These are phyloP conservation scores for Drosophila nigricruria DNA, from an alignment of 2,888 invertebrate species.

Conservation along the genomic window DNA sequence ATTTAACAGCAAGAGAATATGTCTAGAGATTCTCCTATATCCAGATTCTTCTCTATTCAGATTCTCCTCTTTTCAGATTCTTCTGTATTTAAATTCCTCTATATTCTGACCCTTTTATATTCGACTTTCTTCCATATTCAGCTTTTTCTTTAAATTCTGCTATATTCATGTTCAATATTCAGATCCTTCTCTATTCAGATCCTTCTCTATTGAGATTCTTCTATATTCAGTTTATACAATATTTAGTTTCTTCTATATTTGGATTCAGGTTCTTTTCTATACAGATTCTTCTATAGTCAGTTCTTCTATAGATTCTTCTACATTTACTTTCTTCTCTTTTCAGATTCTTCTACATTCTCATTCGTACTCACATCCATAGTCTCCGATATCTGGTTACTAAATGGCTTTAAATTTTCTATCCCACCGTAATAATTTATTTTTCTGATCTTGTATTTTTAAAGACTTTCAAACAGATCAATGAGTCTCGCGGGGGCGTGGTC, in stretches of 20 bases:
- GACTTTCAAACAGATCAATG: neutral
- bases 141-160: neutral
- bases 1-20: no score
- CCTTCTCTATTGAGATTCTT: no score
- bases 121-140: neutral
- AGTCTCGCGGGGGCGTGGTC: conserved; percentile 6
- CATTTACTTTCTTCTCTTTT: neutral
- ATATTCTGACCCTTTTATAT: neutral
- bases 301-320: neutral
- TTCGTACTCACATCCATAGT: no score
- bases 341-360: neutral
- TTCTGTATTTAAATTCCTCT: neutral
- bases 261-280: neutral
- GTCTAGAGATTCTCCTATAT: no score
- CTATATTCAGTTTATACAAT: neutral
- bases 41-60: neutral
- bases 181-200: neutral
- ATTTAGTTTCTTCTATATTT: neutral
- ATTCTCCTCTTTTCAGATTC: neutral
- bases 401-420: neutral
- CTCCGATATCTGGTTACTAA: neutral
- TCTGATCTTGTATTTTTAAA: neutral
- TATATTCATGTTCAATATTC: neutral
- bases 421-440: neutral
- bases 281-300: neutral